Evolutionary conservation across 2,797 vertebrate species (phyloP).

Genomic region (Australoheros facetus): DNA sequence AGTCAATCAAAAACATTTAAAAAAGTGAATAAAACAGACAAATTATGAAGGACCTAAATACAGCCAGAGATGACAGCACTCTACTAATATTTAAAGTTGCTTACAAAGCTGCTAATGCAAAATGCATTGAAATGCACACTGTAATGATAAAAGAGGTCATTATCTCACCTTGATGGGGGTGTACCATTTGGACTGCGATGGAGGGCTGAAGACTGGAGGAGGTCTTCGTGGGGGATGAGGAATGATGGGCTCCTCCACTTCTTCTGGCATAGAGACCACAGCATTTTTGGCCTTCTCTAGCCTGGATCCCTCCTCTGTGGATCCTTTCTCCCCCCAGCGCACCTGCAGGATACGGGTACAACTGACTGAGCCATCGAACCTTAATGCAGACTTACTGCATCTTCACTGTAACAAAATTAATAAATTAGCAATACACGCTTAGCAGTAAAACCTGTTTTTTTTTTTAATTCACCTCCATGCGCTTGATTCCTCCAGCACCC

Average conservation of each 20-base stretch:
- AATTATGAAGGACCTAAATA: background rate
- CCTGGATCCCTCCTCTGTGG: conserved; percentile 95
- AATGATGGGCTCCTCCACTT: conserved; percentile 81
- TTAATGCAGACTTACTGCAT: background rate
- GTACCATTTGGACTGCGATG: conserved; percentile 90
- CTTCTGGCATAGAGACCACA: conserved; percentile 90
- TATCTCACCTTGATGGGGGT: conserved; percentile 92
- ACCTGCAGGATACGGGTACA: conserved; percentile 78
- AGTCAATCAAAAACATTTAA: background rate
- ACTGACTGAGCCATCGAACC: background rate
- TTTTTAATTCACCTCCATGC: conserved; percentile 88
- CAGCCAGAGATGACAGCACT: too few relatives aligned
- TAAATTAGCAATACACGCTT: background rate
- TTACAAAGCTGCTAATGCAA: background rate
- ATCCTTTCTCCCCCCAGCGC: conserved; percentile 96
- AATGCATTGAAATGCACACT: background rate
- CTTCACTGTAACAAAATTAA: background rate
- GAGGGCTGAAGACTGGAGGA: conserved; percentile 78
- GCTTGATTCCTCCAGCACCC: conserved; percentile 75
- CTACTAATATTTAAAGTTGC: background rate
- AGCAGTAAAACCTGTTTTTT: background rate
- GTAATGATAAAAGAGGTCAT: background rate
- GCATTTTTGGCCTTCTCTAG: conserved; percentile 96
- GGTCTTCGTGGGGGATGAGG: conserved; percentile 79
- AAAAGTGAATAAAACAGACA: background rate